Percentiles rank a stretch among this genome's conserved stretches.
phyloP scores from a whole-genome alignment of 1,140 invertebrate species.

The Pararge aegeria region DNA sequence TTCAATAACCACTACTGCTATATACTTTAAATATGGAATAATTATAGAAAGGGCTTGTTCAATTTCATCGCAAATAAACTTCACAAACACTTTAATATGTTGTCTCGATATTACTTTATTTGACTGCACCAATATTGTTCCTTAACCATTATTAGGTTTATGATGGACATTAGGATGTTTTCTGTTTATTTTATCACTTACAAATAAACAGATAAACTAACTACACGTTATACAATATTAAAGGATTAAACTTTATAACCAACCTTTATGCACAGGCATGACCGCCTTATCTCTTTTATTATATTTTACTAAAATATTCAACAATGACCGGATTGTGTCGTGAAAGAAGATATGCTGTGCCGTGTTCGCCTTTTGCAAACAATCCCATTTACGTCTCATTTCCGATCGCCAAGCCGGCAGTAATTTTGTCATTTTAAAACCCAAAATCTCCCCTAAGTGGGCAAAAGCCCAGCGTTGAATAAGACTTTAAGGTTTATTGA shows the following conservation, averaged over 20 bases:
- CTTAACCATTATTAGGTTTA: no score
- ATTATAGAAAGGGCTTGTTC: no score
- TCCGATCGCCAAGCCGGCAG: conserved; percentile 42
- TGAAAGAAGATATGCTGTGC: conserved; percentile 52
- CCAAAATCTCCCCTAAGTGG: conserved; percentile 51
- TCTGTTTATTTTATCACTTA: neutral
- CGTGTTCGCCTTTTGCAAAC: conserved; percentile 50
- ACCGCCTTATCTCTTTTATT: conserved; percentile 10
- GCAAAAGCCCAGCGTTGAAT: conserved; percentile 47
- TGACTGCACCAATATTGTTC: no score
- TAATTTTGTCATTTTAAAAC: conserved; percentile 73
- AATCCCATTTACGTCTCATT: conserved; percentile 69
- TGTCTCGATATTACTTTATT: no score
- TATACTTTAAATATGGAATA: no score
- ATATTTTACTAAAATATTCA: conserved; percentile 34
- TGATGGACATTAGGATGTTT: no score
- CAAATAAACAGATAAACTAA: neutral
- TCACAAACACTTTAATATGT: no score
- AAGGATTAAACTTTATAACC: neutral
- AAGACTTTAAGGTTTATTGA: conserved; percentile 74
- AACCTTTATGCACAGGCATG: conserved; percentile 6
- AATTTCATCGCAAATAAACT: no score
- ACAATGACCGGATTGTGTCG: conserved; percentile 57
- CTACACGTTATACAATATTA: neutral
- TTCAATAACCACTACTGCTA: no score